phyloP scores from a whole-genome alignment of 2,113 vertebrate genomes.

The Hemicordylus capensis region DNA sequence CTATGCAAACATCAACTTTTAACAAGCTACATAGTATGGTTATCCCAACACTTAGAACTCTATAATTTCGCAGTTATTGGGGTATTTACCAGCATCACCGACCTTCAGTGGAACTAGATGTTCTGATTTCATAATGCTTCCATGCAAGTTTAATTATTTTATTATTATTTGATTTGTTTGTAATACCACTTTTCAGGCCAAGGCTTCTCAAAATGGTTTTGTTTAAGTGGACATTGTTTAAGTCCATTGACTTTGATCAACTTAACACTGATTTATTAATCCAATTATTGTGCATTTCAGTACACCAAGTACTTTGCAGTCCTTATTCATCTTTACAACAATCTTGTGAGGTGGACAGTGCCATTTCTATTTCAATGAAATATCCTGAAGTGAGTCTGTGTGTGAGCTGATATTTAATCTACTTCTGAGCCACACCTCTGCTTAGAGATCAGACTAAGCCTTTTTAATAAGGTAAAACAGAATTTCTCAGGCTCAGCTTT shows the following conservation, averaged over 20 bases:
- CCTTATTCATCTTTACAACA: background rate
- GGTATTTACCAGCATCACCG: background rate
- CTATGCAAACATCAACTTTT: background rate
- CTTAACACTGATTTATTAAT: no score
- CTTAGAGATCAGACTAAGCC: conserved; percentile 16
- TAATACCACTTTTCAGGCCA: no score
- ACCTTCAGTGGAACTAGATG: background rate
- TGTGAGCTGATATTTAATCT: background rate
- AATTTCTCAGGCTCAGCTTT: no score
- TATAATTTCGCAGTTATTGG: background rate
- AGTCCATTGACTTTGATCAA: background rate
- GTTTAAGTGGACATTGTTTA: no score
- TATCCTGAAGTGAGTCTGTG: no score
- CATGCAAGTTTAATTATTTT: conserved; percentile 1
- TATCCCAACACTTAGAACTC: background rate
- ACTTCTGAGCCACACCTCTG: background rate
- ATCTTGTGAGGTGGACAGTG: background rate
- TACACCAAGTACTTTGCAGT: background rate
- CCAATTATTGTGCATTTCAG: background rate
- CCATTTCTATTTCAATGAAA: background rate
- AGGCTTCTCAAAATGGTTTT: no score
- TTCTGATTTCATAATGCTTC: background rate
- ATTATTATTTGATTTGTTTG: background rate
- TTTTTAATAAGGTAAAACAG: background rate
- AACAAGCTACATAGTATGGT: background rate